Base-by-base conservation (phyloP, 2,113 vertebrate species). In the Solenodon paradoxus region DNA sequence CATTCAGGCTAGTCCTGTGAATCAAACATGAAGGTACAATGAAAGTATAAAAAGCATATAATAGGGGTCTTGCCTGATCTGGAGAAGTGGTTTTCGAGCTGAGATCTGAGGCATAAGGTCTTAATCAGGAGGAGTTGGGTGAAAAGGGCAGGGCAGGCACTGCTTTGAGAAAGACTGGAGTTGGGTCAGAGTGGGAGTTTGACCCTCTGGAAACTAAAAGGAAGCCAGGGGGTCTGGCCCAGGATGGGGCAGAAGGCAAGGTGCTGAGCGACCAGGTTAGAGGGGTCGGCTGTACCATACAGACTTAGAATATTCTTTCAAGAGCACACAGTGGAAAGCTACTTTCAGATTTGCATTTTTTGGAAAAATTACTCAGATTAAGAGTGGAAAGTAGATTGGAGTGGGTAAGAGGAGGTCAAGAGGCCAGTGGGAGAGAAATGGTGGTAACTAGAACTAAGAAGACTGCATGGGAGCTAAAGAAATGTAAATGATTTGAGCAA, bases 231-330 rank as follows among this genome's bases (percentile, higher is more conserved):
- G 35, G 13, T 16, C 22, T 35, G 38, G 61, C 8, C 13, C 24
- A 9, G 38, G 26, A 20, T 2, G 38, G 28, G 55, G 19, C 49
- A 30, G 30, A 30, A 72, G 57, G 32, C 2, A 47, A 59, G 35
- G 30, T 30, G 13, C 40, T 40, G 1, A 61, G 35, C 53, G 35
- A 3, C 0, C 0, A 17, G 15, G 19, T 40, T 61, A 20, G 51
- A 40, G 24, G 15, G 9, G 24, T 32, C 35, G 74, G 30, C 66
- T 5, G 4, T 22, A 38, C 20, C 11, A 12, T 28, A 9, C 26
- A 30, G 47, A 38, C n/a, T 47, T 74, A 32, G 51, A 32, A 35
- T 19, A 1, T 64, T 28, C 15, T 9, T 20, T 35, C 55, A 40
- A 75, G 74, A 75, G 19, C 32, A n/a, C n/a, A n/a, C n/a, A 72